A percentile compares a stretch with the other conserved stretches of the same genome.
Evolutionary conservation across 2,888 invertebrate genomes (phyloP).

Genomic region (Entomobrya proxima): DNA sequence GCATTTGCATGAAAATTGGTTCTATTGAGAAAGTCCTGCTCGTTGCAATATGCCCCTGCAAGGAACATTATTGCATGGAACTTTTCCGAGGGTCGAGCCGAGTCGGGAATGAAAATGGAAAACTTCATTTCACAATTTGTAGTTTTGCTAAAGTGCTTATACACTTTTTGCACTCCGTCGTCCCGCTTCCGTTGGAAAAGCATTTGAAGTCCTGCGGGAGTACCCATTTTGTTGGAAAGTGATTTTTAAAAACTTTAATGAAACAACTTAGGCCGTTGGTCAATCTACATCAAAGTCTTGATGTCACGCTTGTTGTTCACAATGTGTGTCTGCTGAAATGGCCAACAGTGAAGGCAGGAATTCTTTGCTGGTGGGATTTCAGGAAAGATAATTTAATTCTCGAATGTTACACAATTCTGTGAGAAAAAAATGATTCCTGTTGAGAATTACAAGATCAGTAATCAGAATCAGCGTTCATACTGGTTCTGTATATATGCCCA

Average conservation of each 20-base stretch:
- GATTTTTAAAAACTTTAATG: background rate
- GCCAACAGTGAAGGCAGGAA: too few species aligned
- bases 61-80: constrained; percentile 92
- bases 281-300: too few species aligned
- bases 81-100: constrained; percentile 81
- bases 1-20: constrained; percentile 95
- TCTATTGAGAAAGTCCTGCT: constrained; percentile 96
- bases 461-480: too few species aligned
- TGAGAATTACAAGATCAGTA: too few species aligned
- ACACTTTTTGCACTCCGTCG: constrained; percentile 61
- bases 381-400: too few species aligned
- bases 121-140: constrained; percentile 95
- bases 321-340: too few species aligned
- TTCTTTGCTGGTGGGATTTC: too few species aligned
- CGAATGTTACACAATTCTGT: too few species aligned
- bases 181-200: constrained; percentile 54
- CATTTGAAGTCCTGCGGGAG: constrained; percentile 35
- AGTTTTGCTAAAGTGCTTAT: constrained; percentile 80
- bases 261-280: too few species aligned
- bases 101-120: constrained; percentile 91
- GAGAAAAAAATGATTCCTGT: too few species aligned
- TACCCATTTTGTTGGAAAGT: constrained; percentile 68
- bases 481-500: too few species aligned
- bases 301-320: too few species aligned
- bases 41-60: constrained; percentile 94